These are phyloP conservation scores for Xestia c-nigrum DNA, from an alignment of 2,888 invertebrate species.

Conservation along the genomic window DNA sequence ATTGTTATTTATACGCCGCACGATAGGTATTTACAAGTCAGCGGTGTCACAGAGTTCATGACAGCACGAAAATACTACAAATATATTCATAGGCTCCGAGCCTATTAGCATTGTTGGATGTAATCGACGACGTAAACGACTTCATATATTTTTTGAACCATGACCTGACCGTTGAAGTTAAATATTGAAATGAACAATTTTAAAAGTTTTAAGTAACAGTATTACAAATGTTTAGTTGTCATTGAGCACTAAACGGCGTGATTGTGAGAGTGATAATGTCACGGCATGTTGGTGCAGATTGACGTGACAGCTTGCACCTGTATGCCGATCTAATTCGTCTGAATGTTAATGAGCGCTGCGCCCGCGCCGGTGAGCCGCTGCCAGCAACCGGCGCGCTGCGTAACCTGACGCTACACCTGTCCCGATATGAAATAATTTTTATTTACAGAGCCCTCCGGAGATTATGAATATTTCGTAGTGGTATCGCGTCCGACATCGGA, in stretches of 20 bases:
- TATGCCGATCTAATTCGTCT: slow-evolving; percentile 83
- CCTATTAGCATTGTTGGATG: slow-evolving; percentile 57
- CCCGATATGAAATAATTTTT: slow-evolving; percentile 87
- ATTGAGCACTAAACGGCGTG: slow-evolving; percentile 79
- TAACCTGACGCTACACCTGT: slow-evolving; percentile 89
- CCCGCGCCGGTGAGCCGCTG: slow-evolving; percentile 49
- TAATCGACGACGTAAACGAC: slow-evolving; percentile 50
- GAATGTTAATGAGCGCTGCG: slow-evolving; percentile 83
- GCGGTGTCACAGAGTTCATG: slow-evolving; percentile 73
- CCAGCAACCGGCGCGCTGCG: slow-evolving; percentile 66
- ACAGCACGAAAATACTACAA: slow-evolving; percentile 68
- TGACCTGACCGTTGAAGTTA: slow-evolving; percentile 59
- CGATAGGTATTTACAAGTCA: slow-evolving; percentile 71
- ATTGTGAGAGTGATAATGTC: slow-evolving; percentile 85
- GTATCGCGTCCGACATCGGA: slow-evolving; percentile 82
- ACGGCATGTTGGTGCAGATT: slow-evolving; percentile 75
- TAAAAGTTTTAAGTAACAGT: slow-evolving; percentile 42
- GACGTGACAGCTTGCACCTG: slow-evolving; percentile 85
- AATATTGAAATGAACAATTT: slow-evolving; percentile 48
- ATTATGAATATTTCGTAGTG: slow-evolving; percentile 86
- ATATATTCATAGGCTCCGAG: slow-evolving; percentile 59
- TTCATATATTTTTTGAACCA: slow-evolving; percentile 60
- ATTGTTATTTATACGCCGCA: slow-evolving; percentile 81
- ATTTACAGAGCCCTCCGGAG: slow-evolving; percentile 87
- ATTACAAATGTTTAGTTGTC: slow-evolving; percentile 74